phyloP scores from a whole-genome alignment of 1,140 invertebrate genomes.

The Branchinecta lynchi region DNA sequence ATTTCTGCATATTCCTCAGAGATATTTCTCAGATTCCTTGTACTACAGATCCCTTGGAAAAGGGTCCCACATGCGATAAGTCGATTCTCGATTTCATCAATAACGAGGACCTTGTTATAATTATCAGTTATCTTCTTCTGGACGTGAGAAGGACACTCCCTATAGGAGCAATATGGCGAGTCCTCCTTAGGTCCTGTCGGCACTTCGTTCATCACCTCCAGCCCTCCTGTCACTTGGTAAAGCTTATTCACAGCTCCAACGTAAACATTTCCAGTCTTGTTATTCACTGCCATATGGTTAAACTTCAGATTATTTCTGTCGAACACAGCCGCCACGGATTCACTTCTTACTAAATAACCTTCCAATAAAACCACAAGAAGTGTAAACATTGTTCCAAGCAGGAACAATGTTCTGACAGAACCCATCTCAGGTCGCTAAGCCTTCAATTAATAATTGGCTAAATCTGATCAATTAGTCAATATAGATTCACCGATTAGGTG shows the following conservation, averaged over 20 bases:
- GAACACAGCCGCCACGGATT: not conserved
- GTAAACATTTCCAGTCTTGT: slow-evolving; percentile 77
- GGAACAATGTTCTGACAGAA: too few species aligned
- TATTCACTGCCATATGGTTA: slow-evolving; percentile 75
- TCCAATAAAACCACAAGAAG: too few species aligned
- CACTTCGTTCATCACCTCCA: slow-evolving; percentile 56
- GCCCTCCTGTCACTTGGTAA: slow-evolving; percentile 74
- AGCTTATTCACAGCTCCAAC: slow-evolving; percentile 84
- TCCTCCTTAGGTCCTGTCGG: slow-evolving; percentile 79
- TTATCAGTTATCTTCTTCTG: slow-evolving; percentile 63
- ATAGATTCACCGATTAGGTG: too few species aligned
- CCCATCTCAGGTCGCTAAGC: too few species aligned
- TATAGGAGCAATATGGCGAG: slow-evolving; percentile 70
- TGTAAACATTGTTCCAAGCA: too few species aligned
- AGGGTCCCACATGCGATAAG: slow-evolving; percentile 87
- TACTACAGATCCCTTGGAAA: slow-evolving; percentile 72
- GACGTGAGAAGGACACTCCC: slow-evolving; percentile 55
- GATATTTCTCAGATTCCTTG: slow-evolving; percentile 75
- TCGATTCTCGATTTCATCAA: slow-evolving; percentile 72
- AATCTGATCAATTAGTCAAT: too few species aligned
- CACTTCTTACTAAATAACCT: too few species aligned
- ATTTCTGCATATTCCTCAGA: slow-evolving; percentile 56
- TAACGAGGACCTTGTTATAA: slow-evolving; percentile 86
- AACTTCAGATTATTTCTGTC: slow-evolving; percentile 26
- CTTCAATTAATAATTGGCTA: too few species aligned